Evolutionary conservation across 2,888 invertebrate species (phyloP), one percentile per base, ranked within the genome.

Genomic region (Orthonychiurus folsomi): DNA sequence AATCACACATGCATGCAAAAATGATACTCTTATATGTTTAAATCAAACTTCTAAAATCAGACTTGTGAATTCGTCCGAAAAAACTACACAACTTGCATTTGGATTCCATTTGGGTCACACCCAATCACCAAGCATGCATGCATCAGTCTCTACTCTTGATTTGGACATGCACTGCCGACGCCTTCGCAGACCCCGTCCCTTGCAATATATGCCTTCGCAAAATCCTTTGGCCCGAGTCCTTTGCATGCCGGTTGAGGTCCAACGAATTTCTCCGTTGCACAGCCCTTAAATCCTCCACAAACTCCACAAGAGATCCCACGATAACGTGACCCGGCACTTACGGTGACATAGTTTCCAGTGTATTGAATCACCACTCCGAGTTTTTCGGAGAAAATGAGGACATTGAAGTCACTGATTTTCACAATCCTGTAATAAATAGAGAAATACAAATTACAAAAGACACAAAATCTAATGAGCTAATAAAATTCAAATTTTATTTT

Each of bases 241-340:
- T 66, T 64, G 66, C 72, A 72, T 50, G 63, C 60, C 52, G 61
- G 56, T 47, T 68, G 65, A 21, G 72, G 72, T 37, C 71, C 71
- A 60, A 66, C 67, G 61, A 72, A 64, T 18, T 72, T 70, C 50
- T 72, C 66, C 55, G 64, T 56, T 62, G 60, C 54, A 63, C 61
- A 63, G 18, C 69, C 69, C 58, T 72, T 67, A 63, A 69, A 73
- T 68, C 72, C 71, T 24, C 73, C 73, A 60, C 73, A 73, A n/a
- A 73, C 58, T 61, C 73, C 73, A 61, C 73, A 73, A 57, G 69
- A 65, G 27, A 67, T 67, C 48, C 60, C 68, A 60, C 71, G 67
- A 61, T 69, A 71, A 20, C 70, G 62, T 61, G 68, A 68, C 26
- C 70, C 72, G 50, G 66, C 66, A 53, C 69, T 69, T 59, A 73